A percentile compares a stretch with the other conserved stretches of the same genome.
Evolutionary conservation across 2,113 vertebrate genomes (phyloP).

Genomic region (Scytalopus superciliaris): DNA sequence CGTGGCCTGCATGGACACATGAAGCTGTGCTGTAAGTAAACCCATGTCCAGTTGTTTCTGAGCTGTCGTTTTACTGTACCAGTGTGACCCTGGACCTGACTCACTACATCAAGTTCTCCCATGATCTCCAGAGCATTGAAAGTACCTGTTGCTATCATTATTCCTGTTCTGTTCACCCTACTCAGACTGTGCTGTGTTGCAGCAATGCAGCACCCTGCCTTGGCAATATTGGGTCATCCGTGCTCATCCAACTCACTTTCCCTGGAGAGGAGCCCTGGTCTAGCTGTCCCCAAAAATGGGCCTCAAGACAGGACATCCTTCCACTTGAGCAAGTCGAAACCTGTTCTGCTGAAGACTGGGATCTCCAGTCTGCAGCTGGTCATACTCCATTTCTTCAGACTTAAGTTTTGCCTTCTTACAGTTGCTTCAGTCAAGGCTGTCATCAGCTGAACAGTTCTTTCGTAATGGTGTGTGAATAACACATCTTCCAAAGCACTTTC

Average conservation of each 20-base stretch:
- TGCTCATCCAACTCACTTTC: neutral
- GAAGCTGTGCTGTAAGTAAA: neutral
- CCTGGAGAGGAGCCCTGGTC: neutral
- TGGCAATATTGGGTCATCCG: neutral
- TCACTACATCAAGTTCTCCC: neutral
- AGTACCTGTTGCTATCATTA: neutral
- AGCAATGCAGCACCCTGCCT: neutral
- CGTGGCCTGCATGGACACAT: rapidly evolving
- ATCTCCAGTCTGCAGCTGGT: neutral
- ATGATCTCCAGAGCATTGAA: neutral
- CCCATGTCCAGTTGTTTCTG: neutral
- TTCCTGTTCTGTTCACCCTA: neutral
- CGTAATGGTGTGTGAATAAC: neutral
- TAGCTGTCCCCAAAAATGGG: neutral
- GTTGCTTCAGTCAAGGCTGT: neutral
- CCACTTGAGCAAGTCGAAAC: neutral
- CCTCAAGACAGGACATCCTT: neutral
- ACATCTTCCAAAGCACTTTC: neutral
- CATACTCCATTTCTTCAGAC: neutral
- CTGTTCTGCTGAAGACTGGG: neutral
- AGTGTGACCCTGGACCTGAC: neutral
- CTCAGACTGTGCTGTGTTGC: neutral
- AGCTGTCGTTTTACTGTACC: neutral
- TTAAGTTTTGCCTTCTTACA: neutral
- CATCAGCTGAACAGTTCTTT: neutral